Evolutionary conservation across 1,140 invertebrate genomes (phyloP).

Genomic region (Brachionus plicatilis): DNA sequence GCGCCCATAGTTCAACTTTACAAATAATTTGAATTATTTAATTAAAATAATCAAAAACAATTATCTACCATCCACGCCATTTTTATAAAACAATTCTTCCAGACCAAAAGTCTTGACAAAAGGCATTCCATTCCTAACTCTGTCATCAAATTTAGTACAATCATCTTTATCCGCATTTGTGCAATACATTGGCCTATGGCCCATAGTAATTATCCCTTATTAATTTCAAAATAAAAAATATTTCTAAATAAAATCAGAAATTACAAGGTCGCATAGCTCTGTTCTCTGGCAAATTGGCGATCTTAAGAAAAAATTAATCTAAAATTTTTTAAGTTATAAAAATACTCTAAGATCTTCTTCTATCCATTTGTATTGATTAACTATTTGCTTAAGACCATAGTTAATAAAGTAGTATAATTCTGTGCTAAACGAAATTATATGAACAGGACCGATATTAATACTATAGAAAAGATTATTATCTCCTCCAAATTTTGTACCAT

Average conservation of each 20-base stretch:
- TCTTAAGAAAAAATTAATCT: constrained; percentile 46
- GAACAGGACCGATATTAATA: constrained; percentile 48
- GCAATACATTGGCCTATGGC: constrained; percentile 97
- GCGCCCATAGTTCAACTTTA: constrained; percentile 40
- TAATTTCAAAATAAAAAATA: not conserved
- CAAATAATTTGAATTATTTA: too few relatives aligned
- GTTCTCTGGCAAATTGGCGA: constrained; percentile 60
- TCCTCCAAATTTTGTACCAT: constrained; percentile 2
- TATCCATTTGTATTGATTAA: constrained; percentile 82
- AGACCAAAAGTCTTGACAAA: constrained; percentile 20
- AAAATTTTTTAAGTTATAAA: not conserved
- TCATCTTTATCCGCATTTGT: constrained; percentile 79
- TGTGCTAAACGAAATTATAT: constrained; percentile 70
- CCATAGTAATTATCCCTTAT: constrained; percentile 77
- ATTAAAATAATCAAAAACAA: too few relatives aligned
- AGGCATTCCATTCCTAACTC: constrained; percentile 26
- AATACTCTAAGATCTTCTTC: constrained; percentile 65
- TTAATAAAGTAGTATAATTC: constrained; percentile 85
- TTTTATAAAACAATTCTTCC: constrained; percentile 40
- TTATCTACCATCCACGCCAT: constrained; percentile 38
- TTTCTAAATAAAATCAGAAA: not conserved
- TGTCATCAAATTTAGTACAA: constrained; percentile 67
- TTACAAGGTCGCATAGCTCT: constrained; percentile 66
- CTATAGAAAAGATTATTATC: constrained; percentile 54
- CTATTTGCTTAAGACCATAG: constrained; percentile 74